A percentile compares a stretch with the other conserved stretches of the same genome.
Evolutionary conservation across 2,113 vertebrate species (phyloP).

Genomic region (Nesogale talazaci): DNA sequence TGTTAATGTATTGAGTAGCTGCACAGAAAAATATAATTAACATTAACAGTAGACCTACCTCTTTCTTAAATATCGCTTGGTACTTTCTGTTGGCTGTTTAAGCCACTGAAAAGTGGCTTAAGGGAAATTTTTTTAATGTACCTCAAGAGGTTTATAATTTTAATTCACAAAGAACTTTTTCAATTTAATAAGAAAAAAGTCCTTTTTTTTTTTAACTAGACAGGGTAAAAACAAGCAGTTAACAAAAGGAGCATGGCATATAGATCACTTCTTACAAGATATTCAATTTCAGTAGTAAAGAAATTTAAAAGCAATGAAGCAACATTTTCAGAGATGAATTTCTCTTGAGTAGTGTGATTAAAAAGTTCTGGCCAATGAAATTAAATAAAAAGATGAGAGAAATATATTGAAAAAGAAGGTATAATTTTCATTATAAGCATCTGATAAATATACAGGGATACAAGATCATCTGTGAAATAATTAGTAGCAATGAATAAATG

Average conservation of each 20-base stretch:
- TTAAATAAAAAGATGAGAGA: not conserved
- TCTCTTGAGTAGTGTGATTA: not conserved
- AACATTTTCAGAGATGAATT: not conserved
- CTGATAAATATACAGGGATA: not conserved
- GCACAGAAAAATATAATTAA: slow-evolving; percentile 17
- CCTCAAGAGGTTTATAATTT: slow-evolving; percentile 52
- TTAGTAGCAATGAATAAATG: not conserved
- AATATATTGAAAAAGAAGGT: not conserved
- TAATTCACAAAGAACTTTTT: slow-evolving; percentile 35
- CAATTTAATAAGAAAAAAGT: slow-evolving; percentile 47
- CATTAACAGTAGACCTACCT: not conserved
- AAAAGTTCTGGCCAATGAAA: not conserved
- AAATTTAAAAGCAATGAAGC: not conserved
- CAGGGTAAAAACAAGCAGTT: slow-evolving; percentile 36
- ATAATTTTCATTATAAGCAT: not conserved
- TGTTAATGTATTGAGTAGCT: not conserved
- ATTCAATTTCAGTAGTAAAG: no score
- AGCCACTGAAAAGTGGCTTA: no score
- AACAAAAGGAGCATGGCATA: slow-evolving; percentile 25
- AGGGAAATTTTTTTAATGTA: not conserved
- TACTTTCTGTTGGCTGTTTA: slow-evolving; percentile 36
- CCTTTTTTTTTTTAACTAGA: not conserved
- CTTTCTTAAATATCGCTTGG: not conserved
- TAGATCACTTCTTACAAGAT: not conserved
- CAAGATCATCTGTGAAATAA: not conserved